Percentiles rank a stretch among this genome's conserved stretches.
These are phyloP conservation scores for Gonatopus flavifemur DNA, from an alignment of 1,140 invertebrate genomes.

Conservation along the genomic window DNA sequence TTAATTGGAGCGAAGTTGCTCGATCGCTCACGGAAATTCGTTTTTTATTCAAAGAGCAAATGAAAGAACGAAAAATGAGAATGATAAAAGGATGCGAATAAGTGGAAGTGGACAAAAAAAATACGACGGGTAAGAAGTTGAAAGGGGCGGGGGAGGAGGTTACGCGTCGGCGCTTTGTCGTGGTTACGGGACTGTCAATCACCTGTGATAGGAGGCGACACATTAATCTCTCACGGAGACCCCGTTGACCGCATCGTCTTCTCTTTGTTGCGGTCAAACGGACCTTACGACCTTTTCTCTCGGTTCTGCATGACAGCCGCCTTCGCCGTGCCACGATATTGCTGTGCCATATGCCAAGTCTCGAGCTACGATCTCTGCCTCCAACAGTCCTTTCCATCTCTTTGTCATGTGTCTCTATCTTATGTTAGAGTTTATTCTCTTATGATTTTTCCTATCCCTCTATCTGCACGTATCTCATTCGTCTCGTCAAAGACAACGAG, in stretches of 20 bases:
- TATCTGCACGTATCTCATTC: too few species aligned
- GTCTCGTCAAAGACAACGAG: too few species aligned
- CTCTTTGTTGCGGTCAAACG: slow-evolving; percentile 41
- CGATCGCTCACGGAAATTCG: too few species aligned
- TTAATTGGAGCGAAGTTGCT: too few species aligned
- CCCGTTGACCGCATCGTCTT: slow-evolving; percentile 43
- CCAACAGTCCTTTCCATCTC: too few species aligned
- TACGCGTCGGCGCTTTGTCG: slow-evolving; percentile 56
- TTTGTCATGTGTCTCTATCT: too few species aligned
- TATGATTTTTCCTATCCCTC: too few species aligned
- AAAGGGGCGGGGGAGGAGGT: slow-evolving; percentile 30
- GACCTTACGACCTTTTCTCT: slow-evolving; percentile 33
- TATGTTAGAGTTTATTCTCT: too few species aligned
- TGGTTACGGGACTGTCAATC: slow-evolving; percentile 56
- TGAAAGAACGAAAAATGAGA: background rate
- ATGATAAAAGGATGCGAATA: slow-evolving; percentile 14
- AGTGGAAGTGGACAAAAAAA: slow-evolving; percentile 3
- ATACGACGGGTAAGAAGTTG: slow-evolving; percentile 1
- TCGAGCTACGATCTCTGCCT: too few species aligned
- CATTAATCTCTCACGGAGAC: slow-evolving; percentile 53
- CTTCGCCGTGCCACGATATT: background rate
- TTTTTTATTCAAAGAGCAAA: too few species aligned
- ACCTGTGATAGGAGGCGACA: slow-evolving; percentile 54
- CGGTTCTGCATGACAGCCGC: slow-evolving; percentile 1
- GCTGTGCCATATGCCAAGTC: background rate